These are phyloP conservation scores for Alectoris magna DNA, from an alignment of 2,797 vertebrate species.

Conservation along the genomic window DNA sequence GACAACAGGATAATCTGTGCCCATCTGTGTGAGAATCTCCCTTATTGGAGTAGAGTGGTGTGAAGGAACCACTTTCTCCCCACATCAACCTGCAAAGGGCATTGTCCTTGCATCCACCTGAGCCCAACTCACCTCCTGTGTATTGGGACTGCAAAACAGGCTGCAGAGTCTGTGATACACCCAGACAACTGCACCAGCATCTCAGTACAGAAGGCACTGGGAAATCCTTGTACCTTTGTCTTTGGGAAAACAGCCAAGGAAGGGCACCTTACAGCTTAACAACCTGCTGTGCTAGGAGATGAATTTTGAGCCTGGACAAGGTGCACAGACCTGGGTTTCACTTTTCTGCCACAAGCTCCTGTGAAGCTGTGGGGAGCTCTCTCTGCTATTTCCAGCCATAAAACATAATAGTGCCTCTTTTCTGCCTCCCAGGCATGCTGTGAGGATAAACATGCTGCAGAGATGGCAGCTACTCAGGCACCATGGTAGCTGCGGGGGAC, in stretches of 20 bases:
- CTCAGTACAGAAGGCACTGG: background rate
- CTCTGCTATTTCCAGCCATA: background rate
- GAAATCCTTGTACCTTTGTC: background rate
- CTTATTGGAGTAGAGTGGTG: background rate
- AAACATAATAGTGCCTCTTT: background rate
- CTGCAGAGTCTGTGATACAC: accelerated
- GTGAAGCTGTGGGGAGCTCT: background rate
- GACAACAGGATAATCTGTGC: background rate
- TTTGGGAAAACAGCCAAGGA: background rate
- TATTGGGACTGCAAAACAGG: background rate
- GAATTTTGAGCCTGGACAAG: background rate
- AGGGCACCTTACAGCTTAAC: background rate
- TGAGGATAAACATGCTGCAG: constrained; percentile 10
- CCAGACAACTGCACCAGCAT: background rate
- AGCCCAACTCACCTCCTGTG: background rate
- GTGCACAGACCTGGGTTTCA: accelerated
- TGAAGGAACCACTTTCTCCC: accelerated
- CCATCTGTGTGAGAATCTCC: background rate
- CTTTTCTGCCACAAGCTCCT: background rate
- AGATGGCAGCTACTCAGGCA: background rate
- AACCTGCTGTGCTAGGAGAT: background rate
- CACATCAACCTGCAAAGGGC: background rate
- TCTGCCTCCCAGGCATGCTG: background rate
- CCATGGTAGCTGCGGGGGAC: background rate
- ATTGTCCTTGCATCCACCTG: accelerated